Conservation (phyloP, 2,797 vertebrate species). For the Tokudaia tokunoshimensis region DNA sequence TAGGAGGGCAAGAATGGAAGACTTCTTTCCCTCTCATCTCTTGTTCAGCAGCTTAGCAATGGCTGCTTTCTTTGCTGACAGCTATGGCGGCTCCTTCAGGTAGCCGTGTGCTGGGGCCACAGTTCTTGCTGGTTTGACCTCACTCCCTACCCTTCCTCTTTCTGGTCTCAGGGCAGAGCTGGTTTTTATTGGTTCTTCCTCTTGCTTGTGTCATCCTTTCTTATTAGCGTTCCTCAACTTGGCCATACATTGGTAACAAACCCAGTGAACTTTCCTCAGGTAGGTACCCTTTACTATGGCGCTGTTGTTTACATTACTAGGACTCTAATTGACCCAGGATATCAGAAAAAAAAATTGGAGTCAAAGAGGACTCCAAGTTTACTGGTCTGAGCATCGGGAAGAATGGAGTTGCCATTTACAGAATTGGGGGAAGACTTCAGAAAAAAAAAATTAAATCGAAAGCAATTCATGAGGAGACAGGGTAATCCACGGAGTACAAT, state of each 20-base stretch:
- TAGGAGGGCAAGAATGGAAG: not conserved
- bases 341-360: not conserved
- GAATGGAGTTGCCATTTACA: not conserved
- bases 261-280: not conserved
- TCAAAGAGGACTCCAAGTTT: not conserved
- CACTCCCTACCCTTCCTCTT: not conserved
- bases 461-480: not conserved
- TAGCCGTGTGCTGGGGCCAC: not conserved
- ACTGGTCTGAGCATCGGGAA: not conserved
- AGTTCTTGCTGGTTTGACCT: not conserved
- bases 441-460: not conserved
- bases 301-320: not conserved
- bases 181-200: not conserved
- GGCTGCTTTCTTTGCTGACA: not conserved
- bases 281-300: not conserved
- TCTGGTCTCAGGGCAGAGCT: not conserved
- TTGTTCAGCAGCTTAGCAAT: not conserved
- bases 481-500: not conserved
- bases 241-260: not conserved
- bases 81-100: not conserved
- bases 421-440: not conserved
- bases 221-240: not conserved
- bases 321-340: not conserved
- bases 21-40: not conserved
- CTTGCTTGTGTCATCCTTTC: not conserved